A percentile compares a stretch with the other conserved stretches of the same genome.
Evolutionary conservation across 1,140 invertebrate species (phyloP).

Genomic region (Drosophila bocki): DNA sequence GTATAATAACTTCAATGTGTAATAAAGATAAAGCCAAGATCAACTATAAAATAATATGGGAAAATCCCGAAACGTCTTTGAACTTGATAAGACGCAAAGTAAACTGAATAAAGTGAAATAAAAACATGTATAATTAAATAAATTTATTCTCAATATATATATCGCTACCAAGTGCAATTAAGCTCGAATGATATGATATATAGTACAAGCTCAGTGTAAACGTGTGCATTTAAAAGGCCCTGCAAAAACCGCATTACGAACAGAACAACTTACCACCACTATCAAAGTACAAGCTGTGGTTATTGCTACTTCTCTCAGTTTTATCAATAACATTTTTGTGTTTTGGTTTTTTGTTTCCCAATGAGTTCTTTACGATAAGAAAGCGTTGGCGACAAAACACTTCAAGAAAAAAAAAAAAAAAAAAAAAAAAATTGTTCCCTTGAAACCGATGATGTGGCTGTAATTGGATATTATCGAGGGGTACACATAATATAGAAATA

Average conservation of each 20-base stretch:
- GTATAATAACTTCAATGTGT: slow-evolving; percentile 13
- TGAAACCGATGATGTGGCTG: slow-evolving; percentile 42
- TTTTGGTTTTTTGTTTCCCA: slow-evolving; percentile 17
- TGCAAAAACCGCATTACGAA: slow-evolving; percentile 22
- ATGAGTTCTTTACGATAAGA: slow-evolving; percentile 17
- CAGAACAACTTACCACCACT: slow-evolving; percentile 19
- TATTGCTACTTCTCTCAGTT: slow-evolving; percentile 13
- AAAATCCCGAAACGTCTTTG: neutral
- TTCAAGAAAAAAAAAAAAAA: slow-evolving; percentile 26
- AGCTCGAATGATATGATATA: slow-evolving; percentile 5
- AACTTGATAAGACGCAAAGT: slow-evolving; percentile 9
- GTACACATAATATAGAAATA: neutral
- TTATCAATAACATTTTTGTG: slow-evolving; percentile 45
- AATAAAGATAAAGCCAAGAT: slow-evolving; percentile 10
- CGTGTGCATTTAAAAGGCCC: slow-evolving; percentile 5
- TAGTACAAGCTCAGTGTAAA: neutral
- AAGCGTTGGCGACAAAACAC: slow-evolving; percentile 22
- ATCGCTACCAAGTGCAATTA: slow-evolving; percentile 9
- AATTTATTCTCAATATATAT: slow-evolving; percentile 3
- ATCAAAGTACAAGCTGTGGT: slow-evolving; percentile 36
- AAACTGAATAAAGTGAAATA: neutral
- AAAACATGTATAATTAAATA: slow-evolving; percentile 21
- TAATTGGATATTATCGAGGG: slow-evolving; percentile 49
- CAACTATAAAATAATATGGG: neutral
- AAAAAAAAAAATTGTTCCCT: slow-evolving; percentile 18